Conservation (phyloP, 2,113 vertebrate genomes). For the Brienomyrus brachyistius region DNA sequence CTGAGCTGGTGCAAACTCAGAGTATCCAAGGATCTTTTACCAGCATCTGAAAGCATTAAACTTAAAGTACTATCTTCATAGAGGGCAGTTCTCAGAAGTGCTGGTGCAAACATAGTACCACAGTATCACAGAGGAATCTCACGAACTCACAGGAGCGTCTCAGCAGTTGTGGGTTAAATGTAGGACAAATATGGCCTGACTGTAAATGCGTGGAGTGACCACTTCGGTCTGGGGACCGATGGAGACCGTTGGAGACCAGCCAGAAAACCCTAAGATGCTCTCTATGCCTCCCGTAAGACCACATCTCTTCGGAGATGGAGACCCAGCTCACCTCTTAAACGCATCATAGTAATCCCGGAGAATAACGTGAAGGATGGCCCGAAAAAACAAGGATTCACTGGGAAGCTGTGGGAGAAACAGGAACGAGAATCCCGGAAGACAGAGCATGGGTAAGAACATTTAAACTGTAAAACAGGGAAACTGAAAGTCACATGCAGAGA, state of each 20-base stretch:
- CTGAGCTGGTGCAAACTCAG: no score
- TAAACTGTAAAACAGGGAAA: neutral
- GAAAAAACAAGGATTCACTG: slow-evolving; percentile 89
- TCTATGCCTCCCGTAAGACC: neutral
- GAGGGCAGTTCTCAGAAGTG: neutral
- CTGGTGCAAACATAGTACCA: neutral
- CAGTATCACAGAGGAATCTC: neutral
- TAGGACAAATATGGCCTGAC: slow-evolving; percentile 12
- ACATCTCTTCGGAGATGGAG: neutral
- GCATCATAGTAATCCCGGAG: slow-evolving; percentile 79
- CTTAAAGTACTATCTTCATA: neutral
- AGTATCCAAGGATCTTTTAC: neutral
- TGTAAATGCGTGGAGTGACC: slow-evolving; percentile 12
- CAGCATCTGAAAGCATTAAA: neutral
- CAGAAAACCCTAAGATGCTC: neutral
- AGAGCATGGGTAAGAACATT: neutral
- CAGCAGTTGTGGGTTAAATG: neutral
- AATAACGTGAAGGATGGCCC: slow-evolving; percentile 90
- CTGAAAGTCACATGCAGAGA: neutral
- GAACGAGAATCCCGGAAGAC: neutral
- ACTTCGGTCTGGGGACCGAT: slow-evolving; percentile 14
- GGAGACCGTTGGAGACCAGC: neutral
- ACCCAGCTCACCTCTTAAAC: slow-evolving; percentile 70
- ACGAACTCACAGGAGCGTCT: neutral
- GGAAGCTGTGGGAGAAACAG: slow-evolving; percentile 70